phyloP scores from a whole-genome alignment of 2,888 invertebrate genomes.

The Sialis lutaria region DNA sequence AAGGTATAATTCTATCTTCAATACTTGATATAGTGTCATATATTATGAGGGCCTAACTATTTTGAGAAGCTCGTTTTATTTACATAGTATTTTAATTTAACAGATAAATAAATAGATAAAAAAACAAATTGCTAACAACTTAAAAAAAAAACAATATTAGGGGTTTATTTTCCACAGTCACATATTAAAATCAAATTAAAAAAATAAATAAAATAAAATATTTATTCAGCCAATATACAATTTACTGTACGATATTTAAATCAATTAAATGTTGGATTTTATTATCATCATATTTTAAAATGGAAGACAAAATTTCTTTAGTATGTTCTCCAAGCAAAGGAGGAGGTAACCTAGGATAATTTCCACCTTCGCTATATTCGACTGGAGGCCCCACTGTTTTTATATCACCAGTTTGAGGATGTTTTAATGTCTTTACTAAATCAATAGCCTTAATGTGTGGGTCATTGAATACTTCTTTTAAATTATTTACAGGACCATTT shows the following conservation, averaged over 20 bases:
- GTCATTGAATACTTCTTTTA: constrained; percentile 74
- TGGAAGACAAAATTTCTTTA: constrained; percentile 44
- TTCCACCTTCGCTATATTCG: constrained; percentile 53
- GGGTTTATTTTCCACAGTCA: neutral
- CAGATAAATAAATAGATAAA: neutral
- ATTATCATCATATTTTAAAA: constrained; percentile 42
- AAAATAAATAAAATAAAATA: constrained; percentile 5
- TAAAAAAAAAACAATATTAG: neutral
- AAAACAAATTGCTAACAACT: neutral
- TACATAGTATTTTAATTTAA: neutral
- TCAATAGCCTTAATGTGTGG: constrained; percentile 60
- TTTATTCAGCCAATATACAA: neutral
- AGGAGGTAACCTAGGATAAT: constrained; percentile 54
- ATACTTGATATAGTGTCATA: too few species aligned
- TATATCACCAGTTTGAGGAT: constrained; percentile 50
- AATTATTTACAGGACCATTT: constrained; percentile 76
- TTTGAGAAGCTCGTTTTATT: too few species aligned
- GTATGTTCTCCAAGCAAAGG: constrained; percentile 84
- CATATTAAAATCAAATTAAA: neutral
- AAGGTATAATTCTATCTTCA: too few species aligned
- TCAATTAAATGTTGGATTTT: constrained; percentile 34
- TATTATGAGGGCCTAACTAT: too few species aligned
- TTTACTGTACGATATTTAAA: constrained; percentile 28
- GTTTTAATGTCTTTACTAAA: constrained; percentile 53
- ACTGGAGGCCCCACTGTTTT: constrained; percentile 80